These are phyloP conservation scores for Intellagama lesueurii DNA, from an alignment of 2,797 vertebrate species.

Conservation along the genomic window DNA sequence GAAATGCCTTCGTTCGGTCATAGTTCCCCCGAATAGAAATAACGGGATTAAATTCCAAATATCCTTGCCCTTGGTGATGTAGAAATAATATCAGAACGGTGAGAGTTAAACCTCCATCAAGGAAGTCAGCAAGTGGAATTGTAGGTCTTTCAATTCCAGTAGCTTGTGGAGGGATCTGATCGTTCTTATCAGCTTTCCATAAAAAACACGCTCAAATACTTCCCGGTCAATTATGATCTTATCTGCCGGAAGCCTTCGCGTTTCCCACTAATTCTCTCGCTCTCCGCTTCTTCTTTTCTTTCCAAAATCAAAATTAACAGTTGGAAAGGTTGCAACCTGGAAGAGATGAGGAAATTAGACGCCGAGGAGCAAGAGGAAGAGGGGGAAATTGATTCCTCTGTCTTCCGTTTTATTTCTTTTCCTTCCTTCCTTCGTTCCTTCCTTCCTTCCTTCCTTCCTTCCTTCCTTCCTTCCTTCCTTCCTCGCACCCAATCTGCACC, in stretches of 20 bases:
- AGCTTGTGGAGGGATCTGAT: neutral
- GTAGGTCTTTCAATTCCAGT: neutral
- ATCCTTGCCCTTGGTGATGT: accelerated
- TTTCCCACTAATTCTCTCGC: neutral
- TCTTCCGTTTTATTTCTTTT: too few species aligned
- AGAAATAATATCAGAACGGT: neutral
- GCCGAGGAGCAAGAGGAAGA: neutral
- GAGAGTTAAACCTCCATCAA: neutral
- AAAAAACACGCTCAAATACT: neutral
- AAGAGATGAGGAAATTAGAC: neutral
- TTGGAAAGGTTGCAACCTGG: too few species aligned
- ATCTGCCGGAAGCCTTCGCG: neutral
- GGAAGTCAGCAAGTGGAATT: too few species aligned
- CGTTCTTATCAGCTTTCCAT: neutral
- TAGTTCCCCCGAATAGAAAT: neutral
- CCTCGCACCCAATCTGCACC: neutral
- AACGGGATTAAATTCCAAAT: neutral
- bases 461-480: too few species aligned
- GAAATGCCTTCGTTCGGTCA: too few species aligned
- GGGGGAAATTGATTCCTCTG: neutral
- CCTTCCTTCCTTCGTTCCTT: too few species aligned
- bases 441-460: neutral
- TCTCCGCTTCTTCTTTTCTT: too few species aligned
- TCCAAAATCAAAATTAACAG: too few species aligned
- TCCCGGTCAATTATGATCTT: neutral